Evolutionary conservation across 1,140 invertebrate genomes (phyloP).

Genomic region (Cherax quadricarinatus): DNA sequence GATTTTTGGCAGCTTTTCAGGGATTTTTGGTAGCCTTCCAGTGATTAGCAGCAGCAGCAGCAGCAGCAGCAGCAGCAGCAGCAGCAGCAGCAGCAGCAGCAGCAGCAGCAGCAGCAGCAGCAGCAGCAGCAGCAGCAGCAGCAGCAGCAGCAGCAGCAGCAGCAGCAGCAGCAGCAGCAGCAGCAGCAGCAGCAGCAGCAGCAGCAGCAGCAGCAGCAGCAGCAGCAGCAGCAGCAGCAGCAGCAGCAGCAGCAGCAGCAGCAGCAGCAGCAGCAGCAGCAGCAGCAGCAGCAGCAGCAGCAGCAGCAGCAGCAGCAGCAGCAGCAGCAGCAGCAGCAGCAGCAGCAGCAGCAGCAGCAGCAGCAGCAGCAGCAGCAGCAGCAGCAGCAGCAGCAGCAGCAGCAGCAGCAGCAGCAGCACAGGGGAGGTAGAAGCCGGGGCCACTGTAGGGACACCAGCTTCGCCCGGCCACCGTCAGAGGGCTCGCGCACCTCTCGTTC

Average conservation of each 20-base stretch:
- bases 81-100: background rate
- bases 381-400: conserved; percentile 6
- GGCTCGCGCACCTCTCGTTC: conserved; percentile 54
- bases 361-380: background rate
- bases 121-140: background rate
- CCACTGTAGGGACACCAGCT: conserved; percentile 40
- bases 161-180: too few relatives aligned
- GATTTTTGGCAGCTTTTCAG: too few relatives aligned
- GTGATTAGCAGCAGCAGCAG: too few relatives aligned
- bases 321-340: background rate
- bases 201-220: background rate
- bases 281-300: background rate
- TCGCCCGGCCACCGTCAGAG: conserved; percentile 53
- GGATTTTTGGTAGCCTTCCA: too few relatives aligned
- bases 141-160: too few relatives aligned
- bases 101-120: background rate
- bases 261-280: background rate
- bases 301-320: too few relatives aligned
- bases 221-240: background rate
- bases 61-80: too few relatives aligned
- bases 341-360: conserved; percentile 1
- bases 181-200: background rate
- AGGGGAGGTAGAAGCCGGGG: conserved; percentile 52
- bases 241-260: background rate
- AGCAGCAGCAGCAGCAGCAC: background rate